Evolutionary conservation across 2,113 vertebrate genomes (phyloP).

Genomic region (Xenotilapia caudafasciata): DNA sequence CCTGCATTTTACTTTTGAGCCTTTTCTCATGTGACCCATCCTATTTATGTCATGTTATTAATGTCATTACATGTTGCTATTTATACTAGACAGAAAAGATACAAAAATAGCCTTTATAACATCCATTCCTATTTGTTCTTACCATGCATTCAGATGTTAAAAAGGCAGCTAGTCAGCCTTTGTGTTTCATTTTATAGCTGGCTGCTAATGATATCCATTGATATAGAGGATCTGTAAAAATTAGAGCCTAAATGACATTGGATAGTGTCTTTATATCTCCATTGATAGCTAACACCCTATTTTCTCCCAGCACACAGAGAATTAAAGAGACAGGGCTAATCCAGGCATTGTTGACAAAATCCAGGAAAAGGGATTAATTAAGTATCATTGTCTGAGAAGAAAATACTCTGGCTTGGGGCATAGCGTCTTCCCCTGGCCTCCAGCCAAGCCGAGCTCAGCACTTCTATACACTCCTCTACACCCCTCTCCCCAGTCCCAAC

Average conservation of each 20-base stretch:
- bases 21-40: slow-evolving; percentile 20
- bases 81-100: background rate
- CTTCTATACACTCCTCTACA: slow-evolving; percentile 35
- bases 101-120: background rate
- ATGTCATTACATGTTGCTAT: background rate
- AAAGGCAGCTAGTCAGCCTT: background rate
- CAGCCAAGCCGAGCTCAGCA: slow-evolving; percentile 72
- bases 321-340: slow-evolving; percentile 63
- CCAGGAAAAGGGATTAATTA: slow-evolving; percentile 69
- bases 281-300: slow-evolving; percentile 30
- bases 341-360: slow-evolving; percentile 68
- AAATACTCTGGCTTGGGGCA: slow-evolving; percentile 52
- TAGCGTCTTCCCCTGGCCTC: slow-evolving; percentile 50
- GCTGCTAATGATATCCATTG: slow-evolving; percentile 11
- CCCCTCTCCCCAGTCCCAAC: background rate
- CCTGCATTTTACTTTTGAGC: slow-evolving; percentile 39
- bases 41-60: slow-evolving; percentile 2
- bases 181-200: background rate
- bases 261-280: slow-evolving; percentile 26
- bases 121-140: background rate
- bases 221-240: slow-evolving; percentile 14
- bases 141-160: background rate
- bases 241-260: slow-evolving; percentile 25
- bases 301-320: slow-evolving; percentile 7
- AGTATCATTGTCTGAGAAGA: slow-evolving; percentile 70